Conservation (phyloP, 1,140 invertebrate genomes). For the Saccostrea echinata region DNA sequence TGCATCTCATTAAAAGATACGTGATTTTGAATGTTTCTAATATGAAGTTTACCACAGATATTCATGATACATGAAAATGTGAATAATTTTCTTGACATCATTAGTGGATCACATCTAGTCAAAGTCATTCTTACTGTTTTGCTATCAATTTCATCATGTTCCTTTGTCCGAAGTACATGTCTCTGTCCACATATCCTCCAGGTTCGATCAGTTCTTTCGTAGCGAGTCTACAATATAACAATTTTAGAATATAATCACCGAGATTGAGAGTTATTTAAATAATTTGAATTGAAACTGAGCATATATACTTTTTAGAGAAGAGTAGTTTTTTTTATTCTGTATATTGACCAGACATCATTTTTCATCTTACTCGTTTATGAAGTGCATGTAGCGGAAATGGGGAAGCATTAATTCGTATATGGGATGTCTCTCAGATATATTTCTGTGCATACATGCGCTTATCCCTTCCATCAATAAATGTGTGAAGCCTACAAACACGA, state of each 20-base stretch:
- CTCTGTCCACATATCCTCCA: background rate
- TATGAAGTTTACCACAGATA: no score
- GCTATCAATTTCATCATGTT: background rate
- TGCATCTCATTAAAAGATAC: no score
- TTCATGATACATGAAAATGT: no score
- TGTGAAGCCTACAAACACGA: constrained; percentile 70
- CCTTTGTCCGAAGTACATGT: background rate
- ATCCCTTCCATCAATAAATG: constrained; percentile 81
- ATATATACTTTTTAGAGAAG: no score
- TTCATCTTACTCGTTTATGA: background rate
- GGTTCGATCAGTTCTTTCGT: background rate
- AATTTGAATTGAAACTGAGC: background rate
- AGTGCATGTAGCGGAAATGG: constrained; percentile 80
- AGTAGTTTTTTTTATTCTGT: no score
- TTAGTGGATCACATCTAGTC: background rate
- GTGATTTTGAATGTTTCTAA: no score
- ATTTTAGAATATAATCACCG: background rate
- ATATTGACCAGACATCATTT: background rate
- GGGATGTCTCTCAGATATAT: constrained; percentile 81
- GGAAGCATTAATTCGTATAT: constrained; percentile 81
- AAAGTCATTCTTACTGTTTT: background rate
- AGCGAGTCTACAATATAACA: background rate
- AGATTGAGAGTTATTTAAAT: background rate
- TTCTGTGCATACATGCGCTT: constrained; percentile 77
- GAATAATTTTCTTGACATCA: background rate